Evolutionary conservation across 2,113 vertebrate genomes (phyloP), one percentile per base, ranked within the genome.

Genomic region (Podiceps cristatus): DNA sequence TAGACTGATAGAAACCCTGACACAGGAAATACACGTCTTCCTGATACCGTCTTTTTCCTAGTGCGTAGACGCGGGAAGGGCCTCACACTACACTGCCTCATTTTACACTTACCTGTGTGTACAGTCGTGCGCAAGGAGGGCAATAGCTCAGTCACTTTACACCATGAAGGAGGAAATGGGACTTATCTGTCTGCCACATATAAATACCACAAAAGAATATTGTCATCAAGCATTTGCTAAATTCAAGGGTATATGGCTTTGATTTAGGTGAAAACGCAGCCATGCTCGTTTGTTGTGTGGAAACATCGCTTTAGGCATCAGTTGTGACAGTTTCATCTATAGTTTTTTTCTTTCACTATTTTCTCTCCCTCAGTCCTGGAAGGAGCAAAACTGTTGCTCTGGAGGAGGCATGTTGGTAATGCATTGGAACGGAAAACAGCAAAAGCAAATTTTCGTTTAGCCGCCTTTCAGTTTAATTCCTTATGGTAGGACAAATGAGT

Each of bases 41-140:
- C 7, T 52, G 42, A 11, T 35, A 22, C 16, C 69, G 5, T 58
- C 17, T 68, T 74, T 84, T 85, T 40, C 23, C 33, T 73, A 3
- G 27, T 33, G 20, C 40, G 56, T 23, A 20, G 40, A 25, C 25
- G 28, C 17, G n/a, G 25, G 55, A 55, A 59, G 73, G 6, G 7
- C 60, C 37, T 64, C 59, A 49, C 13, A 35, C 40, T 56, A 1
- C 1, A 0, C 13, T 79, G 20, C 11, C 19, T 87, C 22, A 3
- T 42, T 55, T 6, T 13, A 5, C 2, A 4, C 9, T 68, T 68
- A 15, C 2, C 11, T 22, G 0, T 35, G 24, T 55, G 50, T 73
- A 24, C 28, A 64, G 29, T 18, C 2, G 0, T 18, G 19, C 12
- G 1, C 8, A 23, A 53, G 50, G n/a, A 73, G 20, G 31, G 22